Percentiles rank a stretch among this genome's conserved stretches.
Conservation (phyloP, 92 coral and sea anemone species). For the Porites lobata region DNA sequence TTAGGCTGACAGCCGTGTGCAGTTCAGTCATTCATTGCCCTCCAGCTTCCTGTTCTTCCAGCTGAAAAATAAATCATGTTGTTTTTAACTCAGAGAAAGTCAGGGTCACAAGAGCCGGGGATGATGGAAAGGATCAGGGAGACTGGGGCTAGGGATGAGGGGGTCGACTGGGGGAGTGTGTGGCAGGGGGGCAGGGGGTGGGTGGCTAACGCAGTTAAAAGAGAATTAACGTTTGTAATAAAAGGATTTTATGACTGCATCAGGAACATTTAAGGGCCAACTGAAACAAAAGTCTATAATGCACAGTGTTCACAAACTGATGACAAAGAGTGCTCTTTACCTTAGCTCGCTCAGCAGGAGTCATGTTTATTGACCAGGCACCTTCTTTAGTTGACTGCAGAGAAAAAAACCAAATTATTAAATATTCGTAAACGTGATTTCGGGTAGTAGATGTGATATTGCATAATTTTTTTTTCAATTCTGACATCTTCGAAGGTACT, state of each 20-base stretch:
- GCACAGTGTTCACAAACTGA: background rate
- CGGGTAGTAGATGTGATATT: background rate
- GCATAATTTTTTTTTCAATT: no score
- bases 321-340: background rate
- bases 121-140: background rate
- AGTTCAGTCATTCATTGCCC: background rate
- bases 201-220: background rate
- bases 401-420: background rate
- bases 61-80: background rate
- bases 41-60: conserved; percentile 13
- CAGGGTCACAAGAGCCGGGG: no score
- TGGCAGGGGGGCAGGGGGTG: background rate
- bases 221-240: no score
- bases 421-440: no score
- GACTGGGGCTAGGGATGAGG: background rate
- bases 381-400: conserved; percentile 25
- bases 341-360: conserved; percentile 38
- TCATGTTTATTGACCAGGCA: conserved; percentile 24
- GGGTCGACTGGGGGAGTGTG: background rate
- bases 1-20: background rate
- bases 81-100: no score
- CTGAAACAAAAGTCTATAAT: no score
- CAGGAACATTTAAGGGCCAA: no score
- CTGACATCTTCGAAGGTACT: no score
- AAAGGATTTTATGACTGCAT: no score